These are phyloP conservation scores for Mustelus asterias DNA, from an alignment of 2,113 vertebrate species.

Conservation along the genomic window DNA sequence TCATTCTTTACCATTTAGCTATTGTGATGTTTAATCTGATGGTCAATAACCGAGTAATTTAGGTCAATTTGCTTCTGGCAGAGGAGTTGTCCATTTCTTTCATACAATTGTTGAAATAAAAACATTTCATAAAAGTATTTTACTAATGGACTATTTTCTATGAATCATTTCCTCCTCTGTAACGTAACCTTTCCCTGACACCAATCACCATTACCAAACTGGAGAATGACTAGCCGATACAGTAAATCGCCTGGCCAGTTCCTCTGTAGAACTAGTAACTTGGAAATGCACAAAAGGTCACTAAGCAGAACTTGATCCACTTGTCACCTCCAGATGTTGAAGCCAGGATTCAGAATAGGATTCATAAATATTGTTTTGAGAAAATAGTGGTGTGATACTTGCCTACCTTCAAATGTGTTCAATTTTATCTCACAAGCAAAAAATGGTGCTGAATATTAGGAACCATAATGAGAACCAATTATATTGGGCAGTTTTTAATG, in stretches of 20 bases:
- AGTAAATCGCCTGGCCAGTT: background rate
- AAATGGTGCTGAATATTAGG: background rate
- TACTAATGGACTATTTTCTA: background rate
- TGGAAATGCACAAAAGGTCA: background rate
- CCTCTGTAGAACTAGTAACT: background rate
- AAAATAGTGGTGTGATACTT: background rate
- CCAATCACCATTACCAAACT: background rate
- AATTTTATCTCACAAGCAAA: background rate
- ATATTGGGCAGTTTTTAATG: background rate
- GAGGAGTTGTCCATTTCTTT: background rate
- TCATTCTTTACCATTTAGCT: background rate
- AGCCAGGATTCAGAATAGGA: background rate
- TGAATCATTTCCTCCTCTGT: background rate
- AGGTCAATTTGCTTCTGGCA: background rate
- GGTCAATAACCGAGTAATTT: background rate
- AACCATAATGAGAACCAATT: background rate
- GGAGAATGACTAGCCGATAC: background rate
- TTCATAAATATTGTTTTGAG: background rate
- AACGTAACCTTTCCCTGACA: background rate
- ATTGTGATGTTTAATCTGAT: background rate
- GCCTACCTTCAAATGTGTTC: background rate
- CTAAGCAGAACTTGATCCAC: background rate
- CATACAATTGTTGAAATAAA: background rate
- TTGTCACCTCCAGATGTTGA: background rate
- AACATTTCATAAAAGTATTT: background rate